Conservation (phyloP, 2,797 vertebrate species). For the Sebastes iracundus region DNA sequence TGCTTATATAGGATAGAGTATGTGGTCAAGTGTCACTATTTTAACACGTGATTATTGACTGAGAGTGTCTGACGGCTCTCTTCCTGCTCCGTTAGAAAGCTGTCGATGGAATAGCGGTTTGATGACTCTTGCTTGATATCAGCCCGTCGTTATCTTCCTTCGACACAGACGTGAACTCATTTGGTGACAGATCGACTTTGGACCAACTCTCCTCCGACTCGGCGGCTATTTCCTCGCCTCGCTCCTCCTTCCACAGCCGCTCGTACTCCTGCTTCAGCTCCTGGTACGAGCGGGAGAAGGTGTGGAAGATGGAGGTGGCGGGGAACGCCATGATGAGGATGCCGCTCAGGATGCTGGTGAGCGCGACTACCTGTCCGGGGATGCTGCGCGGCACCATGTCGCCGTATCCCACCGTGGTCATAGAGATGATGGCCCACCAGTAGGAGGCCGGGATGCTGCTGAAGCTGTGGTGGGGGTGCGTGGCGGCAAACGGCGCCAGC, state of each 20-base stretch:
- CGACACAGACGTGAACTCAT: not conserved
- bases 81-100: conserved; percentile 49
- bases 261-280: conserved; percentile 90
- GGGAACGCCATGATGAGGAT: conserved; percentile 99
- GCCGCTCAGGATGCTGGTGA: conserved; percentile 95
- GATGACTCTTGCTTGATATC: not conserved
- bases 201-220: conserved; percentile 39
- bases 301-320: conserved; percentile 96
- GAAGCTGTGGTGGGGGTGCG: conserved; percentile 87
- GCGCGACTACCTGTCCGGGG: conserved; percentile 93
- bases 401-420: conserved; percentile 96
- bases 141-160: not conserved
- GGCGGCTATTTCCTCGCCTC: conserved; percentile 48
- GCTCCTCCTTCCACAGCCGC: conserved; percentile 77
- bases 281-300: conserved; percentile 93
- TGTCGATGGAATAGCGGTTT: conserved; percentile 38
- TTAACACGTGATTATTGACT: not conserved
- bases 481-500: conserved; percentile 86
- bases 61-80: not conserved
- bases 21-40: not conserved
- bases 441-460: conserved; percentile 95
- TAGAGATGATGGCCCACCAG: conserved; percentile 99
- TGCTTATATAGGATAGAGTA: not conserved
- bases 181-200: not conserved
- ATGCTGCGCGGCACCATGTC: conserved; percentile 96